Evolutionary conservation across 2,888 invertebrate species (phyloP), one percentile per base, ranked within the genome.

Genomic region (Ischnura elegans): DNA sequence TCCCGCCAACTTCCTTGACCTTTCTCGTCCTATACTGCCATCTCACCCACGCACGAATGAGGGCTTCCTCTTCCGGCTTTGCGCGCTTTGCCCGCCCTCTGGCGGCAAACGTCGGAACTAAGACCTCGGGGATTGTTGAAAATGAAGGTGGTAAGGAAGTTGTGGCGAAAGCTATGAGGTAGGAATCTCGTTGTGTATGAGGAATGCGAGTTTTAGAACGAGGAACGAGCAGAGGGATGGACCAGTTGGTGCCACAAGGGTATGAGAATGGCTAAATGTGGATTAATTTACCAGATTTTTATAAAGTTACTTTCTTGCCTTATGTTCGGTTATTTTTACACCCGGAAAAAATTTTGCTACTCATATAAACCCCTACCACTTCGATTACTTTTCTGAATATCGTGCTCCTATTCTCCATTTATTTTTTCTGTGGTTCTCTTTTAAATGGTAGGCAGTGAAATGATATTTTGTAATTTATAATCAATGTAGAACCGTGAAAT

Each of bases 71-170:
- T 76, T 76, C 76, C 76, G 76, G 76, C 36, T 76, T 76, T 36
- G 76, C 76, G 76, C 36, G 76, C 36, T 76, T 21, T 10, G 76
- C 76, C 25, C 36, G 76, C 76, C 76, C 76, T 76, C 76, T 76
- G 76, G 76, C 76, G 76, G 76, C 76, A 76, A 76, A 76, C 36
- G 76, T 76, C 76, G 76, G 45, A n/a, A 86, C 43, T 45, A n/a
- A 43, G 86, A 25, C 5, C 36, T 43, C 25, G 86, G 86, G 85
- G 25, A 16, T 36, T 13, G n/a, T n/a, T n/a, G 5, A 16, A 43
- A 85, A 85, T 5, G 43, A 61, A n/a, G 25, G 61, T 61, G 16
- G 25, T 61, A 36, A 76, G 36, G 25, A 61, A 25, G 36, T 16
- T 29, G 36, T 5, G 25, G 76, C 13, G 61, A 36, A 21, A 6